These are phyloP conservation scores for Chondrosia reniformis DNA, from an alignment of 37 sponge, comb jelly and placozoan species.

Conservation along the genomic window DNA sequence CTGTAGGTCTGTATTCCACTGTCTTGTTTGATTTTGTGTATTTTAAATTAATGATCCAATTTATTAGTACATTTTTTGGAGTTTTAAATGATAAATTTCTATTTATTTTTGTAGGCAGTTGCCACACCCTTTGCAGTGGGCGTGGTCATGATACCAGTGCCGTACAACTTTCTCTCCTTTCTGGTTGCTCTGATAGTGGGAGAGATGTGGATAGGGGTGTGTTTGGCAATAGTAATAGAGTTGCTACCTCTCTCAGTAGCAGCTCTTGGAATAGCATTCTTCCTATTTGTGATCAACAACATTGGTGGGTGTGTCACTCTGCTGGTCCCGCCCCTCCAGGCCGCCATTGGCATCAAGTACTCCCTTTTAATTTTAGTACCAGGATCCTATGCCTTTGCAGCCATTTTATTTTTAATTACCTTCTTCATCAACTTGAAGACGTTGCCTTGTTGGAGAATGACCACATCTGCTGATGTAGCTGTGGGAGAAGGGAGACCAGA, in stretches of 20 bases:
- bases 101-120: conserved; percentile 33
- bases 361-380: conserved; percentile 61
- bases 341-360: conserved; percentile 15
- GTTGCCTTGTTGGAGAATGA: too few relatives aligned
- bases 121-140: conserved; percentile 81
- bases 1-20: not conserved
- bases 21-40: not conserved
- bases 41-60: not conserved
- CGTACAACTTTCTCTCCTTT: conserved; percentile 68
- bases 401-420: conserved; percentile 30
- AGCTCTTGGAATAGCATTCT: conserved; percentile 52
- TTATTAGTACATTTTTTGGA: not conserved
- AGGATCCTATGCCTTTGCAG: conserved; percentile 52
- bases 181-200: conserved; percentile 72
- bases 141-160: conserved; percentile 59
- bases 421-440: not conserved
- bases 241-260: conserved; percentile 42
- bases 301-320: conserved; percentile 78
- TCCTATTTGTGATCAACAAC: conserved; percentile 76
- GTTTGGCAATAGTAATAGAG: conserved; percentile 69
- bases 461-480: too few relatives aligned
- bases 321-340: conserved; percentile 44
- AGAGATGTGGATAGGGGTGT: conserved; percentile 89
- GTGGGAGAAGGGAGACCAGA: too few relatives aligned
- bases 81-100: not conserved